Evolutionary conservation across 2,888 invertebrate genomes (phyloP).

Genomic region (Ormyrus nitidulus): DNA sequence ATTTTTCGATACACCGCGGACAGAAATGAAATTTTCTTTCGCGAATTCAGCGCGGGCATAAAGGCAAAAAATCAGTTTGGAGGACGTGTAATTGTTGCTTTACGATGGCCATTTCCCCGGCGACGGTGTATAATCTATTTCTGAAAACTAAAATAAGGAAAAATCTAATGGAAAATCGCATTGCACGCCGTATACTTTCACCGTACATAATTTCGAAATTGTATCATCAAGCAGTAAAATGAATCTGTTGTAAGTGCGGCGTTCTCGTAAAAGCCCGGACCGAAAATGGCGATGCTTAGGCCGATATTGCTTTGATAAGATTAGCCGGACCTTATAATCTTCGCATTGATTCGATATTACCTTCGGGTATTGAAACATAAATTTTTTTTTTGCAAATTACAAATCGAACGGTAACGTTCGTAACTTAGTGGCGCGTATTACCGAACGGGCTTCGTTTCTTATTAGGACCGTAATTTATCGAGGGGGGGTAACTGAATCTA

Average conservation of each 20-base stretch:
- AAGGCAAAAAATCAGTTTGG: slow-evolving; percentile 4
- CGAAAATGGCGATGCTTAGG: not conserved
- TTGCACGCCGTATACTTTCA: slow-evolving; percentile 9
- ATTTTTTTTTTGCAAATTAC: slow-evolving; percentile 29
- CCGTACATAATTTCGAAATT: slow-evolving; percentile 20
- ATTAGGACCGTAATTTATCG: too few relatives aligned
- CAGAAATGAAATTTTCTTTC: not conserved
- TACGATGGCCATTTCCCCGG: slow-evolving; percentile 41
- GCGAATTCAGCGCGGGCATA: not conserved
- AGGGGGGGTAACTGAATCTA: not conserved
- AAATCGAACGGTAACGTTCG: not conserved
- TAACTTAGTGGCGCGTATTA: too few relatives aligned
- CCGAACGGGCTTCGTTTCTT: too few relatives aligned
- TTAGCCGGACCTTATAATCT: not conserved
- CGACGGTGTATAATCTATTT: slow-evolving; percentile 40
- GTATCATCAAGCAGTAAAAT: slow-evolving; percentile 25
- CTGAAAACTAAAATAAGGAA: slow-evolving; percentile 26
- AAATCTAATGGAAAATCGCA: slow-evolving; percentile 8
- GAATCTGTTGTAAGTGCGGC: slow-evolving; percentile 16
- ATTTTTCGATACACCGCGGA: not conserved
- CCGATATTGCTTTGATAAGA: slow-evolving; percentile 29
- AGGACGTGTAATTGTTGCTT: slow-evolving; percentile 24
- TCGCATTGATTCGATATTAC: not conserved
- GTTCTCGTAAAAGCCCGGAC: not conserved
- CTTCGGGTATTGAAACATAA: not conserved